Base-by-base conservation (phyloP, 2,888 invertebrate genomes). In the Andrena fulva region DNA sequence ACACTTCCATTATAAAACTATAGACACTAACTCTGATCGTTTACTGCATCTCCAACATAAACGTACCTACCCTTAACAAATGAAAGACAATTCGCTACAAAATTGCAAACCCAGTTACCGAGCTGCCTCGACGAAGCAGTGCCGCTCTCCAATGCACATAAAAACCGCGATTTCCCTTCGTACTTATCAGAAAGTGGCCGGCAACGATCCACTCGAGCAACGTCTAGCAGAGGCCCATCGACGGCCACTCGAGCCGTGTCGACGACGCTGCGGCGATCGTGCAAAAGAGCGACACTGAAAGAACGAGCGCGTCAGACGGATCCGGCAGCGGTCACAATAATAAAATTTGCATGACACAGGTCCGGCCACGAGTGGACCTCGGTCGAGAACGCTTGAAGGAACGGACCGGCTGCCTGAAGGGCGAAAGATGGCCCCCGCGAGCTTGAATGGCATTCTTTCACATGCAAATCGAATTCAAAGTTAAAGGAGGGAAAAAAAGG, bases 361-460 rank as follows among this genome's bases (percentile, higher is more conserved):
- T 6, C 31, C 29, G 33, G 42, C 42, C 73, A 71, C 62, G 81
- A 85, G 85, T 84, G 85, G 84, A 85, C 80, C 63, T n/a, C 7
- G 60, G 33, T 70, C 70, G 60, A 77, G 81, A 66, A 76, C 29
- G 66, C 59, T 77, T 69, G 77, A 52, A 67, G 50, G 52, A 68
- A 35, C 29, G 59, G 75, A 66, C 77, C 59, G 16, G 20, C 42
- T 20, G 20, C 16, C 42, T 42, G 73, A 60, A 74, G 72, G 60
- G 71, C 63, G 33, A 50, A 52, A 62, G 24, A 62, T 63, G 60
- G 59, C 56, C 68, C 68, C 70, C 31, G 70, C 59, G 77, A 73
- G 77, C 84, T 24, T 63, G 67, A 80, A 87, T 85, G 76, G 82
- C 77, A 87, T 90, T 90, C 88, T 88, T 89, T 87, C 85, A 77